Base-by-base conservation (phyloP, 92 coral and sea anemone genomes). In the Parazoanthus darwini region DNA sequence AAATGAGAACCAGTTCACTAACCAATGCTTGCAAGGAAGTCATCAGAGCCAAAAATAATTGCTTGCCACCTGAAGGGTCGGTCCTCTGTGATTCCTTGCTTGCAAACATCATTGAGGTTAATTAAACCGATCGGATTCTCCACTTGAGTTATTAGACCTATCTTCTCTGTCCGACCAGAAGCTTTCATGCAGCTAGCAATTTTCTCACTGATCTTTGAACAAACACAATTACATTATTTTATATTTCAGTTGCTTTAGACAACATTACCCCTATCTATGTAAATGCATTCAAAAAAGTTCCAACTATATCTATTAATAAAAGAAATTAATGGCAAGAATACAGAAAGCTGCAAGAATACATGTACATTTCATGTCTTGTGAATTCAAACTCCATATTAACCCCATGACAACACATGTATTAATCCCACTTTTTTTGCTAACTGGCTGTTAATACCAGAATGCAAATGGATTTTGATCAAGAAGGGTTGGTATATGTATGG, bases 41-140 rank as follows among this genome's bases (percentile, higher is more conserved):
- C 99, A 89, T 97, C 99, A 38, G 99, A 97, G 35, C 99, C 99
- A 93, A 97, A 95, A 13, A 95, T 94, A 16, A 97, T 85, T 42
- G 98, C 99, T 86, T 95, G 96, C 77, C 96, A 94, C 74, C 81
- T 94, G 79, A 97, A 95, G 36, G 93, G 90, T 71, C 89, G 89
- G 50, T 86, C 91, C 11, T 90, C 58, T 50, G 82, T 73, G 0
- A 85, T 89, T n/a, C 96, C 99, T 79, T 65, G 90, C 6, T 82
- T 91, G 81, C 98, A 92, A 38, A 97, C 91, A 88, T 90, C 96
- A 79, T 91, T 91, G 8, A 97, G 93, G 94, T 97, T 97, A 3
- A 97, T 85, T 54, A 97, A 87, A 72, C 99, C 92, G 68, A 94
- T 70, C 9, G 99, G 98, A 87, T 96, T 95, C 86, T 97, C 99